Base-by-base conservation (phyloP, 2,888 invertebrate genomes). In the Synergus gifuensis region DNA sequence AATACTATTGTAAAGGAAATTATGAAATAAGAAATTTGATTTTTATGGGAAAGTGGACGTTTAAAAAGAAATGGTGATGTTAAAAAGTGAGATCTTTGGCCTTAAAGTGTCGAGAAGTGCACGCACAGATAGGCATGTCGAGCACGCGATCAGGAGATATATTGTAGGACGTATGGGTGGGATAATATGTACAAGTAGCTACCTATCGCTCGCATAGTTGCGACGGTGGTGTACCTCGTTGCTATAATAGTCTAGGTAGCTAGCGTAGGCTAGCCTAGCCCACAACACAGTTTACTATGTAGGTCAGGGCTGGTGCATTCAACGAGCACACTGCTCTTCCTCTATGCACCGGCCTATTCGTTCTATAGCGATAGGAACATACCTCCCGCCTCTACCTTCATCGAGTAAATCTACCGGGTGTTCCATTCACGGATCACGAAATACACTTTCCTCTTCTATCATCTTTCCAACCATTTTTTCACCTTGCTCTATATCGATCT, bases 251-350 rank as follows among this genome's bases (percentile, higher is more conserved):
- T 83, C 86, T 82, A 82, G 83, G 84, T 87, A 86, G 87, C 84
- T 86, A 86, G 90, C 89, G 89, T 89, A 90, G 91, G 88, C 88
- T 87, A 86, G 90, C 89, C 90, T 89, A 90, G 91, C 88, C 90
- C 89, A 90, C 90, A 89, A 90, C 90, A 87, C 90, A 89, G 86
- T 91, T 89, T 90, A 90, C 91, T 90, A 92, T 92, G 91, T 92
- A 91, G 92, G 92, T 92, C 92, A 92, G 91, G 92, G 91, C 91
- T 92, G 90, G 87, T 89, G 91, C 91, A 91, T 91, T 91, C 90
- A 91, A 87, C 89, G 89, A 90, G 90, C 89, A 86, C 87, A 86
- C 87, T 87, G 88, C 89, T 89, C 90, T 91, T 90, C 90, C 90
- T 90, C 89, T 88, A 88, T 89, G 87, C 88, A 87, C 85, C 87